Conservation (phyloP, 2,113 vertebrate genomes). For the Raja brachyura region DNA sequence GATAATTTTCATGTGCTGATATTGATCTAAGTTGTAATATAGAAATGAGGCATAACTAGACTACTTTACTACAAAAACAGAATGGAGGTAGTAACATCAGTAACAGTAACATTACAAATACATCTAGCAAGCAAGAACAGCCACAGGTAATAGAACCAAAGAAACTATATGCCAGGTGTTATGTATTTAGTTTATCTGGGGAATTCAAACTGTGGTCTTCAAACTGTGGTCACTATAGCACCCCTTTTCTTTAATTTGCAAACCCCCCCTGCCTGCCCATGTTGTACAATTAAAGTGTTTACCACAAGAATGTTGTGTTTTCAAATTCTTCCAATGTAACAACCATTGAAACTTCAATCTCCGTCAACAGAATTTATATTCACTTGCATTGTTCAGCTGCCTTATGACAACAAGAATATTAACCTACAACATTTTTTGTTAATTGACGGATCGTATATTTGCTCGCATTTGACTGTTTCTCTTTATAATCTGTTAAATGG, state of each 20-base stretch:
- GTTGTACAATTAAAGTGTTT: background rate
- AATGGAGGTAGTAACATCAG: background rate
- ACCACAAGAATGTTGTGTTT: background rate
- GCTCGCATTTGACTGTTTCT: background rate
- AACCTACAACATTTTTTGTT: slow-evolving; percentile 19
- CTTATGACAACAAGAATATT: slow-evolving; percentile 3
- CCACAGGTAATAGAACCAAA: background rate
- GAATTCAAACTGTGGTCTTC: background rate
- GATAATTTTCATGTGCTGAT: background rate
- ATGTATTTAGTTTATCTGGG: background rate
- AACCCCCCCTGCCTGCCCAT: background rate
- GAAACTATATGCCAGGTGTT: background rate
- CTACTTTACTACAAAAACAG: background rate
- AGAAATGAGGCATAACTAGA: background rate
- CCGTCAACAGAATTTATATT: slow-evolving; percentile 18
- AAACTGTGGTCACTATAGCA: background rate
- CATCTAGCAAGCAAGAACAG: background rate
- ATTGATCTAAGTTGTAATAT: background rate
- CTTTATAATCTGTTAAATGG: slow-evolving; percentile 19
- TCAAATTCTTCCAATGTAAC: background rate
- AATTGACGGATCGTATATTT: slow-evolving; percentile 12
- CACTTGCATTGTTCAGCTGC: background rate
- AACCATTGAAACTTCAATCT: background rate
- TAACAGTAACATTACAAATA: background rate
- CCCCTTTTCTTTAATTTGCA: background rate